A percentile compares a stretch with the other conserved stretches of the same genome.
Evolutionary conservation across 2,113 vertebrate species (phyloP).

Genomic region (Phrynosoma blainvillii): DNA sequence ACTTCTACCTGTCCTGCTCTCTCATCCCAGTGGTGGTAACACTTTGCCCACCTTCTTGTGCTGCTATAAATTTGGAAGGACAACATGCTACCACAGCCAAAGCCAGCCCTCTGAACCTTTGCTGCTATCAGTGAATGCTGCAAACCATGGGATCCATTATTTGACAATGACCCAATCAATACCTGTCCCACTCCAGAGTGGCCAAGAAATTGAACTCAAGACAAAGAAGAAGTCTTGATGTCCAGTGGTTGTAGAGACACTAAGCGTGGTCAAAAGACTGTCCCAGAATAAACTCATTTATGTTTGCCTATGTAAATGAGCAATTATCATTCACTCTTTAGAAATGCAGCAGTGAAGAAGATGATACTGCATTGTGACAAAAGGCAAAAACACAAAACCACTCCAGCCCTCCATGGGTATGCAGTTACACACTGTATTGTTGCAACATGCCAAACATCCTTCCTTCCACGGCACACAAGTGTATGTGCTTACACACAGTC

Average conservation of each 20-base stretch:
- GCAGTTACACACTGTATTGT: background rate
- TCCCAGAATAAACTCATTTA: background rate
- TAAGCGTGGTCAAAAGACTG: too few relatives aligned
- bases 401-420: background rate
- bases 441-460: too few relatives aligned
- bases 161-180: too few relatives aligned
- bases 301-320: background rate
- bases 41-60: background rate
- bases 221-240: background rate
- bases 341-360: background rate
- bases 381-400: background rate
- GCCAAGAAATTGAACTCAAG: background rate
- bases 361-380: background rate
- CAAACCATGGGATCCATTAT: background rate
- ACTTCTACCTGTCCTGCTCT: background rate
- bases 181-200: background rate
- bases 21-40: background rate
- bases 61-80: background rate
- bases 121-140: background rate
- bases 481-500: too few relatives aligned
- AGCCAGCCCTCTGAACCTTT: background rate
- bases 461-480: background rate
- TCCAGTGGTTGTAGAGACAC: background rate
- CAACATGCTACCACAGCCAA: background rate
- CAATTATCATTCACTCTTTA: background rate